A percentile compares a stretch with the other conserved stretches of the same genome.
Conservation (phyloP, 1,140 invertebrate species). For the Battus philenor region DNA sequence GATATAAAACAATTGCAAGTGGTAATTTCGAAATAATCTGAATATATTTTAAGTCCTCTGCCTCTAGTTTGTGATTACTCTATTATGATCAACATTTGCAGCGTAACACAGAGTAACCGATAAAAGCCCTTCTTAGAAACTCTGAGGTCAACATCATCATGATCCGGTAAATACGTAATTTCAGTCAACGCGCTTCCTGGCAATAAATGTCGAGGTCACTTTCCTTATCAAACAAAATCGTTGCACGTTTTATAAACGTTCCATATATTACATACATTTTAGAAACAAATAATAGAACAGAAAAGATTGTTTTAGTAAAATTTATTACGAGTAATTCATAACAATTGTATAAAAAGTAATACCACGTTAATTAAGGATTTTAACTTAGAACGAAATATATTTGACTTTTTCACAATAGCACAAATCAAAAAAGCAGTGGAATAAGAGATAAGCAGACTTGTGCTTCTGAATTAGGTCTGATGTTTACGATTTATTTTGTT, state of each 20-base stretch:
- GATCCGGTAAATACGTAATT: constrained; percentile 21
- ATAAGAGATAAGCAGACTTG: too few species aligned
- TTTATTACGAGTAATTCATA: neutral
- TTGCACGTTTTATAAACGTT: neutral
- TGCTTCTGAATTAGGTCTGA: too few species aligned
- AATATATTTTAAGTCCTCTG: too few species aligned
- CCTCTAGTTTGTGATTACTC: too few species aligned
- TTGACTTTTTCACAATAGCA: too few species aligned
- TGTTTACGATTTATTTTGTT: constrained; percentile 14
- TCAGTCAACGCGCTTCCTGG: constrained; percentile 7
- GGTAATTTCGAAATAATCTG: too few species aligned
- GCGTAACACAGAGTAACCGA: constrained; percentile 1
- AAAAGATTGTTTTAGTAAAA: neutral
- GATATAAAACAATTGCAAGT: too few species aligned
- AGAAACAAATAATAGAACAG: neutral
- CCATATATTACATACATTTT: neutral
- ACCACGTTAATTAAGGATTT: neutral
- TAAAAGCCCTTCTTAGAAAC: constrained; percentile 13
- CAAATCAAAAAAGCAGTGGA: too few species aligned
- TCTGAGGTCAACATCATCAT: constrained; percentile 27
- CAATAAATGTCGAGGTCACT: constrained; percentile 28
- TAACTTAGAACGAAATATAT: neutral
- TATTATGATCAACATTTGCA: constrained; percentile 1
- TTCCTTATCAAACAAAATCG: constrained; percentile 17
- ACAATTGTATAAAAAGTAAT: neutral